Evolutionary conservation across 2,888 invertebrate genomes (phyloP).

Genomic region (Microctonus aethiopoides): DNA sequence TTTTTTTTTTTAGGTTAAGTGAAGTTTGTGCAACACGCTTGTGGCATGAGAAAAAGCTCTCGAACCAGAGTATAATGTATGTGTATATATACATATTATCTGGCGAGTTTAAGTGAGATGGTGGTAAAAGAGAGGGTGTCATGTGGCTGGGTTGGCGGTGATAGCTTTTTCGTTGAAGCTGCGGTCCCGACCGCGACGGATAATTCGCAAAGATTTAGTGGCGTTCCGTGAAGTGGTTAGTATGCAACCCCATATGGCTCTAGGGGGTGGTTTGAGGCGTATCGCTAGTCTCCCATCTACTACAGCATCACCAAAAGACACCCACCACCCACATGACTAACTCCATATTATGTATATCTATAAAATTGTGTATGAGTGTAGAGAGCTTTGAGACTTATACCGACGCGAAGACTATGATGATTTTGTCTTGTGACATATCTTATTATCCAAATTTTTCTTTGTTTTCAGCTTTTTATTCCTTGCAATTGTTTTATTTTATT

Average conservation of each 20-base stretch:
- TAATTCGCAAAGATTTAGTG: slow-evolving; percentile 54
- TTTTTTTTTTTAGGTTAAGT: neutral
- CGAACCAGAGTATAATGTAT: neutral
- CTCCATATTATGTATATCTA: too few species aligned
- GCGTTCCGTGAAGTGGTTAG: slow-evolving; percentile 51
- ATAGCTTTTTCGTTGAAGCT: slow-evolving; percentile 29
- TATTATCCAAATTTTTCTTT: too few species aligned
- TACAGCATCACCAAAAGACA: slow-evolving; percentile 9
- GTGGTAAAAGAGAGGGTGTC: slow-evolving; percentile 8
- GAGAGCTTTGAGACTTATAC: too few species aligned
- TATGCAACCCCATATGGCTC: slow-evolving; percentile 51
- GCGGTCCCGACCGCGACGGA: slow-evolving; percentile 34
- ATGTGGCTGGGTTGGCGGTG: slow-evolving; percentile 10
- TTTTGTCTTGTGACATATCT: neutral
- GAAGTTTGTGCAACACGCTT: slow-evolving; percentile 2
- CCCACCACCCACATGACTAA: slow-evolving; percentile 1
- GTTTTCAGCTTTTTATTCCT: neutral
- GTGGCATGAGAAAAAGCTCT: slow-evolving; percentile 3
- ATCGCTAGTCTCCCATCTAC: slow-evolving; percentile 38
- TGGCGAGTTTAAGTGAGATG: neutral
- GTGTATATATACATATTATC: neutral
- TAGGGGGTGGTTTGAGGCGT: slow-evolving; percentile 30
- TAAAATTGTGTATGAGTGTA: too few species aligned
- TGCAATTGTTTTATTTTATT: too few species aligned
- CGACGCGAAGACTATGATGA: neutral